These are phyloP conservation scores for Cremastobaeus sp. DNA, from an alignment of 2,888 invertebrate species.

Conservation along the genomic window DNA sequence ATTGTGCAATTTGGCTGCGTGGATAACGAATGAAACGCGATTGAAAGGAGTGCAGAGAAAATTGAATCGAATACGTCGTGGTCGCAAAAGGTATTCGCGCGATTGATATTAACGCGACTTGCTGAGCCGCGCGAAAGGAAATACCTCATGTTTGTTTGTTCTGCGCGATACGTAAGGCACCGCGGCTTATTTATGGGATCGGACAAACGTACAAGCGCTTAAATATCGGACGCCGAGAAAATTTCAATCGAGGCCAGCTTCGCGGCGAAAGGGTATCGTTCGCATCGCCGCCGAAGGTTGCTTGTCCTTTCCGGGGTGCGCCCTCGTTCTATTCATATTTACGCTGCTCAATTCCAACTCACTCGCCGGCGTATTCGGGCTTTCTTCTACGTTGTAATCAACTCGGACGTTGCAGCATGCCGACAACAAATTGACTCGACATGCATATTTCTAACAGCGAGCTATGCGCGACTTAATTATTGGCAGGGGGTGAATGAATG, in stretches of 20 bases:
- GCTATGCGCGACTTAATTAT: constrained; percentile 11
- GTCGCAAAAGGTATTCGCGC: constrained; percentile 53
- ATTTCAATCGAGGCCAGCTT: constrained; percentile 57
- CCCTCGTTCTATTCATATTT: constrained; percentile 42
- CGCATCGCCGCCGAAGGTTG: constrained; percentile 44
- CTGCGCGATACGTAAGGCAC: constrained; percentile 55
- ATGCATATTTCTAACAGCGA: constrained; percentile 15
- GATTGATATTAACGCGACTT: constrained; percentile 58
- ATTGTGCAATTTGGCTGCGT: constrained; percentile 41
- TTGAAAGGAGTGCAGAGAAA: constrained; percentile 46
- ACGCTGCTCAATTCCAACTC: constrained; percentile 17
- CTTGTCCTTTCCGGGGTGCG: constrained; percentile 53
- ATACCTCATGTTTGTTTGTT: constrained; percentile 59
- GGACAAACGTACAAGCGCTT: constrained; percentile 53
- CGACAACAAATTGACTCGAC: constrained; percentile 9
- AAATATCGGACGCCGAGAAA: constrained; percentile 57
- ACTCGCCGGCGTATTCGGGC: background rate
- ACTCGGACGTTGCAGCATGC: constrained; percentile 26
- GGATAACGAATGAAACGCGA: constrained; percentile 20
- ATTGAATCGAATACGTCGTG: constrained; percentile 32
- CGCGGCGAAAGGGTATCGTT: constrained; percentile 56
- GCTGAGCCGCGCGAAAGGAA: constrained; percentile 57
- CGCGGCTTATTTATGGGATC: constrained; percentile 58
- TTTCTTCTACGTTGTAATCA: constrained; percentile 12
- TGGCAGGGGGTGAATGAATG: background rate